phyloP scores from a whole-genome alignment of 2,797 vertebrate genomes.

The Alauda arvensis region DNA sequence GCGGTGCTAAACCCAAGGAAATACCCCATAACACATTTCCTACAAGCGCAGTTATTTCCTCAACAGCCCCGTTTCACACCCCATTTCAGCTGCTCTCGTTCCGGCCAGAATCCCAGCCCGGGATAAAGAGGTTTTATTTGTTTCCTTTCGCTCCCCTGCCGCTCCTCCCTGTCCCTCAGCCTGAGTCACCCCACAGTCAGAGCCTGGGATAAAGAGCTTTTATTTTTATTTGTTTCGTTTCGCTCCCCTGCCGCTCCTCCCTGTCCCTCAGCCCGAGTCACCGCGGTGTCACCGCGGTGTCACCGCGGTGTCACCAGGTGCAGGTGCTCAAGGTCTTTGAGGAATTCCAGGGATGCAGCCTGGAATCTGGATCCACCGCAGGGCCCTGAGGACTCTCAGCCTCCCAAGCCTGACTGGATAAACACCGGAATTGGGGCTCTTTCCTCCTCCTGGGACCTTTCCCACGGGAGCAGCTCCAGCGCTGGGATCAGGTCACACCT shows the following conservation, averaged over 20 bases:
- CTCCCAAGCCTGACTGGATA: neutral
- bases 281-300: accelerated
- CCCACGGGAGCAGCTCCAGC: accelerated
- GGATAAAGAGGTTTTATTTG: neutral
- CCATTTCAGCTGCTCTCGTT: neutral
- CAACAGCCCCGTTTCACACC: neutral
- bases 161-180: too few relatives aligned
- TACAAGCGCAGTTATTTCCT: neutral
- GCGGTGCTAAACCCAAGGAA: neutral
- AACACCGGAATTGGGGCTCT: neutral
- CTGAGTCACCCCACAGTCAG: neutral
- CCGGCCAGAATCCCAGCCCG: neutral
- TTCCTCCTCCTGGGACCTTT: neutral
- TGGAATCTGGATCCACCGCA: neutral
- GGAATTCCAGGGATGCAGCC: neutral
- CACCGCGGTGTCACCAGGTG: neutral
- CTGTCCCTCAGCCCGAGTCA: neutral
- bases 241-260: neutral
- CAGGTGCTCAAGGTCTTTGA: neutral
- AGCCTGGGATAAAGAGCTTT: neutral
- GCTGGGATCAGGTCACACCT: accelerated
- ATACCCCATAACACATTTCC: neutral
- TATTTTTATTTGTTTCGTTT: too few relatives aligned
- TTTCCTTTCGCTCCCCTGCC: too few relatives aligned
- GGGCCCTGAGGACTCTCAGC: neutral